phyloP scores from a whole-genome alignment of 2,797 vertebrate species.

The Melanotaenia pygmaea region DNA sequence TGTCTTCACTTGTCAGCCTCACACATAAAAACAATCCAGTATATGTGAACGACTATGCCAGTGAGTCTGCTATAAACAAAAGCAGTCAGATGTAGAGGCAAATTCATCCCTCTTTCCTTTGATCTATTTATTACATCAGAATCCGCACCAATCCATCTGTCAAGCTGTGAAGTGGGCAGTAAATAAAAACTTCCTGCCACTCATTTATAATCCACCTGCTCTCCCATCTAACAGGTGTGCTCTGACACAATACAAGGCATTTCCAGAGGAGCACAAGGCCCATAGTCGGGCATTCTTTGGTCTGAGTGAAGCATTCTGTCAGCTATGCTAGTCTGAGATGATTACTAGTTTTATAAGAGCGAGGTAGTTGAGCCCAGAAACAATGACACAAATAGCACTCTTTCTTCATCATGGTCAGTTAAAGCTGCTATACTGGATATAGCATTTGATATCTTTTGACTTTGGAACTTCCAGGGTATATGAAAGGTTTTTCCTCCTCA shows the following conservation, averaged over 20 bases:
- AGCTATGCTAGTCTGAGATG: slow-evolving; percentile 34
- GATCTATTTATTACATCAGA: slow-evolving; percentile 25
- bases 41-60: not conserved
- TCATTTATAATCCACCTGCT: slow-evolving; percentile 35
- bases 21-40: not conserved
- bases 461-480: not conserved
- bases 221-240: slow-evolving; percentile 40
- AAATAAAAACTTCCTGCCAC: slow-evolving; percentile 41
- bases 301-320: slow-evolving; percentile 45
- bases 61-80: slow-evolving; percentile 6
- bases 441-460: not conserved
- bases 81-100: slow-evolving; percentile 6
- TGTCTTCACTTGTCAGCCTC: not conserved
- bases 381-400: slow-evolving; percentile 13
- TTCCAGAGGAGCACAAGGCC: slow-evolving; percentile 27
- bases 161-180: slow-evolving; percentile 34
- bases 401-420: not conserved
- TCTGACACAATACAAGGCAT: slow-evolving; percentile 40
- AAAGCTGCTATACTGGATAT: not conserved
- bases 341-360: slow-evolving; percentile 28
- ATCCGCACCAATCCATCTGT: slow-evolving; percentile 20
- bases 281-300: slow-evolving; percentile 51
- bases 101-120: slow-evolving; percentile 28
- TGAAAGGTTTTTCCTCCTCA: too few relatives aligned
- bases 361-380: slow-evolving; percentile 40